Evolutionary conservation across 2,888 invertebrate genomes (phyloP).

Genomic region (Scelioninae gen. 2): DNA sequence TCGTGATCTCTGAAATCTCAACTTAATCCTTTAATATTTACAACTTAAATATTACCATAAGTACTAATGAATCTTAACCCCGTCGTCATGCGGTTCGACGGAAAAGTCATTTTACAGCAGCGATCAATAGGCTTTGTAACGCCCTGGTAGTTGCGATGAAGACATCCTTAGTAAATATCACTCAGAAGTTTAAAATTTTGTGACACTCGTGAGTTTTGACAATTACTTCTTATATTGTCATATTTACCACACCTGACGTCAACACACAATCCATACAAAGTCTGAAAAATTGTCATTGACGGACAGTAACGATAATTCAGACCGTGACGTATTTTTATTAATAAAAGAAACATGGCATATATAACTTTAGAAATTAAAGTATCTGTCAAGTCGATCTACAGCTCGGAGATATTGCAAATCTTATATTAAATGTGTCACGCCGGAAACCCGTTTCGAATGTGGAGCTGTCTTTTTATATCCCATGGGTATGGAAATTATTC

Average conservation of each 20-base stretch:
- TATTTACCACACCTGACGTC: conserved; percentile 2
- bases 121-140: conserved; percentile 5
- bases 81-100: conserved; percentile 25
- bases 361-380: conserved; percentile 10
- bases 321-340: conserved; percentile 6
- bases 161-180: conserved; percentile 14
- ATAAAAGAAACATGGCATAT: conserved; percentile 1
- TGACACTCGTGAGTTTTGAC: conserved; percentile 14
- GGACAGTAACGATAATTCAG: conserved; percentile 5
- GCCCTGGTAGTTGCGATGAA: conserved; percentile 15
- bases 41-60: conserved; percentile 19
- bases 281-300: conserved; percentile 1
- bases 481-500: conserved; percentile 49
- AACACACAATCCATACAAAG: conserved; percentile 4
- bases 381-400: conserved; percentile 20
- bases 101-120: conserved; percentile 16
- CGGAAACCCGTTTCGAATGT: conserved; percentile 35
- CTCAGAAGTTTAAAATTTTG: conserved; percentile 14
- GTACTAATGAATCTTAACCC: conserved; percentile 29
- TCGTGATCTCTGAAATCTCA: conserved; percentile 10
- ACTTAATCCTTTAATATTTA: conserved; percentile 37
- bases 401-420: conserved; percentile 10
- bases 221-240: conserved; percentile 15
- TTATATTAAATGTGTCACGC: conserved; percentile 42
- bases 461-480: conserved; percentile 37